A percentile compares a stretch with the other conserved stretches of the same genome.
phyloP scores from a whole-genome alignment of 2,113 vertebrate species.

The Pterocles gutturalis region DNA sequence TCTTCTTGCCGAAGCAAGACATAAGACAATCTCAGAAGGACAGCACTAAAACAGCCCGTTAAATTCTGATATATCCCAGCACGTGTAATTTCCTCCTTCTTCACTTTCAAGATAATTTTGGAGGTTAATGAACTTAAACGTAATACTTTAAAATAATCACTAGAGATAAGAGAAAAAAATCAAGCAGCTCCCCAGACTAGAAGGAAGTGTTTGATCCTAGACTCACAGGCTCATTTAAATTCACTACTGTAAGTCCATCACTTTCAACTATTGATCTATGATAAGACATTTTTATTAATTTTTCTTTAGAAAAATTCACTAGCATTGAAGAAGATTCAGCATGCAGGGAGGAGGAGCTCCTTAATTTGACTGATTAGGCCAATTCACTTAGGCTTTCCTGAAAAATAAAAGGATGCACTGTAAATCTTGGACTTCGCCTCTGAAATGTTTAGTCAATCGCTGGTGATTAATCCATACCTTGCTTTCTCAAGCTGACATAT shows the following conservation, averaged over 20 bases:
- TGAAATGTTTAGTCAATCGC: conserved; percentile 38
- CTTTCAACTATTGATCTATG: conserved; percentile 73
- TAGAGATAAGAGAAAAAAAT: conserved; percentile 65
- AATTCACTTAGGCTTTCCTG: conserved; percentile 47
- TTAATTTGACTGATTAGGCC: conserved; percentile 67
- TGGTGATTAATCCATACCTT: conserved; percentile 42
- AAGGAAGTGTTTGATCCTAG: conserved; percentile 62
- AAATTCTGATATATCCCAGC: conserved; percentile 12
- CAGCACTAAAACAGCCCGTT: neutral
- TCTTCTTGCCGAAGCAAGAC: neutral
- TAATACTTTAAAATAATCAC: conserved; percentile 70
- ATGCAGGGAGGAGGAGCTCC: neutral
- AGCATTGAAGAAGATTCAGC: conserved; percentile 40
- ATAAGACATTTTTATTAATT: conserved; percentile 76
- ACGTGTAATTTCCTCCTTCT: conserved; percentile 1
- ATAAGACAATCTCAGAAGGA: neutral
- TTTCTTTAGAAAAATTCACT: conserved; percentile 66
- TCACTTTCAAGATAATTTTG: conserved; percentile 66
- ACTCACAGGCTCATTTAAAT: conserved; percentile 62
- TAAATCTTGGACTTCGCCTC: conserved; percentile 36
- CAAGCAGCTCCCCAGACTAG: conserved; percentile 30
- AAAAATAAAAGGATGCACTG: conserved; percentile 8
- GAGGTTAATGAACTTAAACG: conserved; percentile 69
- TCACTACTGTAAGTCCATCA: conserved; percentile 65
- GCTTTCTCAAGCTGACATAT: conserved; percentile 6